Conservation (phyloP, 2,888 invertebrate species). For the Cybosia mesomella region DNA sequence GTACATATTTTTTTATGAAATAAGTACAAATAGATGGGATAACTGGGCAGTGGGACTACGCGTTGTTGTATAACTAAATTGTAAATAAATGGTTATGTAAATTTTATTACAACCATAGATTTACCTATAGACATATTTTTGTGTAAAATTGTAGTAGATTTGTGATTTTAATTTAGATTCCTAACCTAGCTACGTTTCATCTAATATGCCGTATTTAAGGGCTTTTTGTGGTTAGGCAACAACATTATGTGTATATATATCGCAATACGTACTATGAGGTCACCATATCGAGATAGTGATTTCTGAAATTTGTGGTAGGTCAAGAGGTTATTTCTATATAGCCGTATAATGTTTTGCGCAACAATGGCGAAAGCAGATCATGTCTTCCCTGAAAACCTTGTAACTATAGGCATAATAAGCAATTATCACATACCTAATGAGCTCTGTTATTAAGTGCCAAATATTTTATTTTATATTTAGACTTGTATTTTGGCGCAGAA, state of each 20-base stretch:
- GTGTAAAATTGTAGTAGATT: slow-evolving; percentile 70
- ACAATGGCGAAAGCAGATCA: slow-evolving; percentile 72
- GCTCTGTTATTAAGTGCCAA: slow-evolving; percentile 51
- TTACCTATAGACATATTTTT: slow-evolving; percentile 72
- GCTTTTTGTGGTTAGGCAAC: slow-evolving; percentile 60
- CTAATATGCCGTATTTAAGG: slow-evolving; percentile 47
- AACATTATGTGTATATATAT: slow-evolving; percentile 41
- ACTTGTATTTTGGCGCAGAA: slow-evolving; percentile 31
- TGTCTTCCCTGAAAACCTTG: slow-evolving; percentile 77
- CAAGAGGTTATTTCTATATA: slow-evolving; percentile 50
- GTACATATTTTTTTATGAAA: slow-evolving; percentile 85
- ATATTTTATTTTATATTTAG: slow-evolving; percentile 39
- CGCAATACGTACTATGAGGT: slow-evolving; percentile 50
- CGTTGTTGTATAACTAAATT: slow-evolving; percentile 67
- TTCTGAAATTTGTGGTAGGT: slow-evolving; percentile 40
- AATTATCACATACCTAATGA: slow-evolving; percentile 50
- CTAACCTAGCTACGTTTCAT: slow-evolving; percentile 47
- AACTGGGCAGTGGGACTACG: slow-evolving; percentile 63
- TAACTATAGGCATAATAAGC: slow-evolving; percentile 55
- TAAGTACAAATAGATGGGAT: slow-evolving; percentile 82
- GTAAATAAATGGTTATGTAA: slow-evolving; percentile 71
- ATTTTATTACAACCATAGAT: slow-evolving; percentile 60
- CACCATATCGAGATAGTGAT: slow-evolving; percentile 40
- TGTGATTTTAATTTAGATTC: slow-evolving; percentile 60
- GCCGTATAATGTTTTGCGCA: slow-evolving; percentile 60